A percentile compares a stretch with the other conserved stretches of the same genome.
These are phyloP conservation scores for Brotula barbata DNA, from an alignment of 2,797 vertebrate genomes.

Conservation along the genomic window DNA sequence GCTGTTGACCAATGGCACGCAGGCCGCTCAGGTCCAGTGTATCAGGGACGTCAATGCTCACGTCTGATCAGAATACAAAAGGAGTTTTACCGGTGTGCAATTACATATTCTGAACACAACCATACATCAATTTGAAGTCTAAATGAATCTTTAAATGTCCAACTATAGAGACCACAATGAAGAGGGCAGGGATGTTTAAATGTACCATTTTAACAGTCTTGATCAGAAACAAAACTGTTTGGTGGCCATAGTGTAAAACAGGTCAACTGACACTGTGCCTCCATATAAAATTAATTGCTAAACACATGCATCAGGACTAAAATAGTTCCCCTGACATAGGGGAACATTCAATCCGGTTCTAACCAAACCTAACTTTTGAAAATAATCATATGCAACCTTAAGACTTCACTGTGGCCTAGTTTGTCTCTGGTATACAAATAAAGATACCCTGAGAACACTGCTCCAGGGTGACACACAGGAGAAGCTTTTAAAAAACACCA, in stretches of 20 bases:
- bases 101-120: too few species aligned
- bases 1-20: slow-evolving; percentile 89
- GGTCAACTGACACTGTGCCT: not conserved
- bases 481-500: too few species aligned
- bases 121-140: too few species aligned
- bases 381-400: not conserved
- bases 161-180: too few species aligned
- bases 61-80: slow-evolving; percentile 78
- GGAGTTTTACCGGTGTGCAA: not conserved
- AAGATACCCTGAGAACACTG: not conserved
- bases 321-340: not conserved
- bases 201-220: too few species aligned
- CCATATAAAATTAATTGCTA: not conserved
- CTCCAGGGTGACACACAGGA: not conserved
- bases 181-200: too few species aligned
- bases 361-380: not conserved
- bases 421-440: not conserved
- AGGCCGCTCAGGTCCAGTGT: slow-evolving; percentile 91
- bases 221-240: not conserved
- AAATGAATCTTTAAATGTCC: too few species aligned
- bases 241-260: not conserved
- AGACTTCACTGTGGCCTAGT: not conserved
- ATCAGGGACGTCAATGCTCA: slow-evolving; percentile 97
- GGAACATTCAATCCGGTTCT: not conserved
- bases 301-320: not conserved